A percentile compares a stretch with the other conserved stretches of the same genome.
phyloP scores from a whole-genome alignment of 2,888 invertebrate genomes.

The Notocelia uddmanniana region DNA sequence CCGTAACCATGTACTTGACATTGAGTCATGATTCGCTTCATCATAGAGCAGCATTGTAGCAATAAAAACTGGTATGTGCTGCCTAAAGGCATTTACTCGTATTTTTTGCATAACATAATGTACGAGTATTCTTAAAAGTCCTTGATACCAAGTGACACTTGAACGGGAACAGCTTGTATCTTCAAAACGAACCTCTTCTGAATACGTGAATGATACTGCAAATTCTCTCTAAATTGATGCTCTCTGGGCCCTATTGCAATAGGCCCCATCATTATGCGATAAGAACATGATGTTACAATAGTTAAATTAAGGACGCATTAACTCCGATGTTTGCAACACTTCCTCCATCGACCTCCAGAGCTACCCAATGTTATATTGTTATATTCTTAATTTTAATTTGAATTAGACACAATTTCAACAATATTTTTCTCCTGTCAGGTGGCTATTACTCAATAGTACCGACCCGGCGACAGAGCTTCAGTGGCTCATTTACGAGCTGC shows the following conservation, averaged over 20 bases:
- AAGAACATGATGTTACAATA: no score
- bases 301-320: slow-evolving; percentile 20
- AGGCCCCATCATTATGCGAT: no score
- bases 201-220: background rate
- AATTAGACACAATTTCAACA: background rate
- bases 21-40: no score
- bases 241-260: no score
- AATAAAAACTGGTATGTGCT: no score
- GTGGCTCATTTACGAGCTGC: slow-evolving; percentile 97
- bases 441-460: slow-evolving; percentile 96
- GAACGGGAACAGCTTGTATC: background rate
- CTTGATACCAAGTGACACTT: background rate
- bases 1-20: no score
- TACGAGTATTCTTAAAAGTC: background rate
- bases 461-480: slow-evolving; percentile 98
- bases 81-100: no score
- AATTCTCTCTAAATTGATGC: background rate
- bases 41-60: no score
- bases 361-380: background rate
- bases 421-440: slow-evolving; percentile 80
- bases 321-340: slow-evolving; percentile 9
- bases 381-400: background rate
- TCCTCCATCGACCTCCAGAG: slow-evolving; percentile 6
- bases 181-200: background rate
- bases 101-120: background rate